A percentile compares a stretch with the other conserved stretches of the same genome.
Conservation (phyloP, 2,888 invertebrate species). For the Baronia brevicornis region DNA sequence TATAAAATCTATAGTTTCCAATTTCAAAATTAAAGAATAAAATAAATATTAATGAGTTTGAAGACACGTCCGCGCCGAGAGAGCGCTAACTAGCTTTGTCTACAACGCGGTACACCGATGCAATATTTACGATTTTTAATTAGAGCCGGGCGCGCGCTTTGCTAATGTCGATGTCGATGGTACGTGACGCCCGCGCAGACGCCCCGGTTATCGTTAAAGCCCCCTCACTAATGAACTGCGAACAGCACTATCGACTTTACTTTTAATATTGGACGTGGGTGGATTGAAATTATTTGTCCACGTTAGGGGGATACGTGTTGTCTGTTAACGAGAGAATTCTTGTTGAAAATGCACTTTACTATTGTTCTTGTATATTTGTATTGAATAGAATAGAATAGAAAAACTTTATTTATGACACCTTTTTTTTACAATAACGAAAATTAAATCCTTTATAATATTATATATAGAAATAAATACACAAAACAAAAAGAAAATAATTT, state of each 20-base stretch:
- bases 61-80: too few species aligned
- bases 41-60: too few species aligned
- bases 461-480: too few species aligned
- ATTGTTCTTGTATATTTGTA: too few species aligned
- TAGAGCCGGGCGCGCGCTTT: constrained; percentile 32
- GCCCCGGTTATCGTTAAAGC: constrained; percentile 12
- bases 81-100: constrained; percentile 23
- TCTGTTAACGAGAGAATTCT: constrained; percentile 7
- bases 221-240: constrained; percentile 22
- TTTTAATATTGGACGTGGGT: constrained; percentile 15
- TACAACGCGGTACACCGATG: constrained; percentile 18
- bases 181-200: constrained; percentile 25
- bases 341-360: too few species aligned
- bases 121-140: constrained; percentile 53
- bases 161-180: constrained; percentile 26
- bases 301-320: constrained; percentile 9
- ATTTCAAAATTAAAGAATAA: too few species aligned
- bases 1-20: too few species aligned
- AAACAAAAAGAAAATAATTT: too few species aligned
- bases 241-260: constrained; percentile 16
- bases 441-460: too few species aligned
- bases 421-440: too few species aligned
- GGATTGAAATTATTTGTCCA: constrained; percentile 12
- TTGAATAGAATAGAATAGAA: not conserved
- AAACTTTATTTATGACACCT: too few species aligned